Conservation (phyloP, 2,797 vertebrate species). For the Chaetophractus vellerosus region DNA sequence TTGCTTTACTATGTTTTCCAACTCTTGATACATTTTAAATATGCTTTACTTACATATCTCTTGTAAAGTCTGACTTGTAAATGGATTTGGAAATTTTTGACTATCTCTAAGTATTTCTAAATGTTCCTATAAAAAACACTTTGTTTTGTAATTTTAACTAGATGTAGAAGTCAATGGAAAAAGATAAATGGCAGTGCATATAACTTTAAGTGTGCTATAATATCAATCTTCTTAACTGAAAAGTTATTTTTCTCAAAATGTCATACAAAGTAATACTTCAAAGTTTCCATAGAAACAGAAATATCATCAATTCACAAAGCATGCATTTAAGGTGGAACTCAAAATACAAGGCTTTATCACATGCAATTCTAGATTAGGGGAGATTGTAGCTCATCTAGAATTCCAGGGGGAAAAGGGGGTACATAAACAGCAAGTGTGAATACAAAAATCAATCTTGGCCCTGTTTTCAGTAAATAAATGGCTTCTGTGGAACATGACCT, state of each 20-base stretch:
- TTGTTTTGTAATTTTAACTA: background rate
- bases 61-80: background rate
- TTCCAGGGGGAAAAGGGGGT: background rate
- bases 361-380: background rate
- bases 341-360: background rate
- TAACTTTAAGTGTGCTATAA: background rate
- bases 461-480: background rate
- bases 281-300: background rate
- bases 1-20: background rate
- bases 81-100: conserved; percentile 39
- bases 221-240: background rate
- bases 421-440: background rate
- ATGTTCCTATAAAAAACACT: background rate
- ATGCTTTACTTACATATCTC: background rate
- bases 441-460: background rate
- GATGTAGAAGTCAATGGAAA: background rate
- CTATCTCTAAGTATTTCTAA: background rate
- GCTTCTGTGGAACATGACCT: background rate
- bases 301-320: background rate
- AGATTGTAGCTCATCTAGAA: background rate
- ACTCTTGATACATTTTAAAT: background rate
- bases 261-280: background rate
- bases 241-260: background rate
- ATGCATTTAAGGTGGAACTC: background rate
- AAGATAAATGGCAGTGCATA: background rate